Conservation (phyloP, 37 sponge, comb jelly and placozoan genomes). For the Agelas oroides region DNA sequence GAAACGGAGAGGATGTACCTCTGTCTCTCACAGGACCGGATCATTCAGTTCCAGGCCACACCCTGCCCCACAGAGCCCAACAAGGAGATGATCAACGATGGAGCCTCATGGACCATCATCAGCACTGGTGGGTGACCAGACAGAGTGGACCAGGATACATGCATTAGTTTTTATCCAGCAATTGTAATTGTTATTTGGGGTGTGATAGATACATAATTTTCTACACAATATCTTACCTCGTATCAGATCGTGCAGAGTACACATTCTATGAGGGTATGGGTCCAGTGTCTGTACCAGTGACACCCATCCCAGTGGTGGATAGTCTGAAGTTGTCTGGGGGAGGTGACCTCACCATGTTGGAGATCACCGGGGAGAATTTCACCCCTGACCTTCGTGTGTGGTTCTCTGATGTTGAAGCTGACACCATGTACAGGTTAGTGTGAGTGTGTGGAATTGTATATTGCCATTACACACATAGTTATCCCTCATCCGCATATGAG, state of each 20-base stretch:
- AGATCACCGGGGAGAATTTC: conserved; percentile 83
- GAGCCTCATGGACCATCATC: conserved; percentile 96
- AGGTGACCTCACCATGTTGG: conserved; percentile 68
- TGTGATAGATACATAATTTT: background rate
- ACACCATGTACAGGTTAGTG: conserved; percentile 88
- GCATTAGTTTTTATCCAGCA: no score
- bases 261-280: conserved; percentile 87
- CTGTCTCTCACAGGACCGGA: conserved; percentile 92
- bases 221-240: no score
- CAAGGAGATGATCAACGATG: conserved; percentile 94
- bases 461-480: no score
- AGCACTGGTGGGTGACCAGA: conserved; percentile 72
- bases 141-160: no score
- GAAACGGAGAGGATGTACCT: conserved; percentile 96
- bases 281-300: conserved; percentile 75
- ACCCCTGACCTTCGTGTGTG: conserved; percentile 85
- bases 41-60: conserved; percentile 95
- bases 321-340: conserved; percentile 49
- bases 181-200: no score
- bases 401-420: conserved; percentile 85
- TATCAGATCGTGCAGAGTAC: conserved; percentile 88
- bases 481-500: no score
- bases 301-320: conserved; percentile 82
- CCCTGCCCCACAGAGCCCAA: conserved; percentile 79
- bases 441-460: background rate